Percentiles rank a stretch among this genome's conserved stretches.
Evolutionary conservation across 2,113 vertebrate genomes (phyloP).

Genomic region (Silurus meridionalis): DNA sequence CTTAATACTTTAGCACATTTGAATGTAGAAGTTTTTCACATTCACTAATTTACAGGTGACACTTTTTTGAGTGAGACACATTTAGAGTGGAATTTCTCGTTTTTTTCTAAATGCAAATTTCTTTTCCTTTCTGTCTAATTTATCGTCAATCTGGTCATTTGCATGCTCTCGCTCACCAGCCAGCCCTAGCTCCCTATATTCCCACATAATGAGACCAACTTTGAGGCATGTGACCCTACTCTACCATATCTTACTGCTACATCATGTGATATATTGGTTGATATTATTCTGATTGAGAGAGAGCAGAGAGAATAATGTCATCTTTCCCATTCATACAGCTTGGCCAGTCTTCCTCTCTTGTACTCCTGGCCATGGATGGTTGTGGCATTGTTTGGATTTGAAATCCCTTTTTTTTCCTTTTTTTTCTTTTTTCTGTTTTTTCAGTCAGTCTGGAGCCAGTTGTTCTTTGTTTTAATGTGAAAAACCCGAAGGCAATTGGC

Average conservation of each 20-base stretch:
- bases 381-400: neutral
- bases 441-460: neutral
- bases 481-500: neutral
- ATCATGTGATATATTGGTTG: neutral
- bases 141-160: neutral
- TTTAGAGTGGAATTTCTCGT: neutral
- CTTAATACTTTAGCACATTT: neutral
- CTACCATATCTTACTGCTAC: neutral
- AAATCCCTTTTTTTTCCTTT: neutral
- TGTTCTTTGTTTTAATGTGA: neutral
- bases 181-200: neutral
- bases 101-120: neutral
- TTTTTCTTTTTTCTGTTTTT: neutral
- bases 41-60: neutral
- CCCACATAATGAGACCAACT: neutral
- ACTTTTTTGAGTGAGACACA: neutral
- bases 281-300: neutral
- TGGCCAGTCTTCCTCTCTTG: neutral
- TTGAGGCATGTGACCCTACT: neutral
- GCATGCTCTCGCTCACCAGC: neutral
- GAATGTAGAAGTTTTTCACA: neutral
- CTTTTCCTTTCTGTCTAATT: neutral
- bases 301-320: neutral
- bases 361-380: neutral
- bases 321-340: neutral